phyloP scores from a whole-genome alignment of 1,140 invertebrate species.

The Andrena cerasifolii region DNA sequence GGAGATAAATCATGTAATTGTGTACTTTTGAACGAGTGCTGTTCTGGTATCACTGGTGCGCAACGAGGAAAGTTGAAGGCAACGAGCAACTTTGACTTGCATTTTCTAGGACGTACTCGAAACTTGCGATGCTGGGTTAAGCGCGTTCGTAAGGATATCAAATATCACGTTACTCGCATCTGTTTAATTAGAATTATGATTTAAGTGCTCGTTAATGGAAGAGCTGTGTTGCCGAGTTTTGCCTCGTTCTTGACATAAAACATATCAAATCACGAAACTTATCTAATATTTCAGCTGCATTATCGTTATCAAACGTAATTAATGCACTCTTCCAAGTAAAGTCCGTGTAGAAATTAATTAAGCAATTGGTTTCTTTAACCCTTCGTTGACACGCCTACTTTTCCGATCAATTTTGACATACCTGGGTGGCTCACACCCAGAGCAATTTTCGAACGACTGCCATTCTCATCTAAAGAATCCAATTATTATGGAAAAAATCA shows the following conservation, averaged over 20 bases:
- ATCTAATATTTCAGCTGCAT: too few relatives aligned
- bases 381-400: too few relatives aligned
- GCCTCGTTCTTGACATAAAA: neutral
- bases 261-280: too few relatives aligned
- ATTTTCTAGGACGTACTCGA: conserved; percentile 37
- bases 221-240: neutral
- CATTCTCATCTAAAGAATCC: too few relatives aligned
- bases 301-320: too few relatives aligned
- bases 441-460: too few relatives aligned
- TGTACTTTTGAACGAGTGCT: conserved; percentile 14
- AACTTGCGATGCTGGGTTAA: conserved; percentile 59
- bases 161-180: neutral
- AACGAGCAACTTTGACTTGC: conserved; percentile 39
- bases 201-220: neutral
- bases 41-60: neutral
- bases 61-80: conserved; percentile 24
- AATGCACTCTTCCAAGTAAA: too few relatives aligned
- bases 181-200: conserved; percentile 6
- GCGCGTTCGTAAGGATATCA: conserved; percentile 6
- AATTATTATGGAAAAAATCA: too few relatives aligned
- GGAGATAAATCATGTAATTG: neutral
- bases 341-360: too few relatives aligned
- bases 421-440: too few relatives aligned
- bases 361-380: too few relatives aligned
- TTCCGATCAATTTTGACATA: too few relatives aligned